phyloP scores from a whole-genome alignment of 2,888 invertebrate species.

The Podotricha telesiphe region DNA sequence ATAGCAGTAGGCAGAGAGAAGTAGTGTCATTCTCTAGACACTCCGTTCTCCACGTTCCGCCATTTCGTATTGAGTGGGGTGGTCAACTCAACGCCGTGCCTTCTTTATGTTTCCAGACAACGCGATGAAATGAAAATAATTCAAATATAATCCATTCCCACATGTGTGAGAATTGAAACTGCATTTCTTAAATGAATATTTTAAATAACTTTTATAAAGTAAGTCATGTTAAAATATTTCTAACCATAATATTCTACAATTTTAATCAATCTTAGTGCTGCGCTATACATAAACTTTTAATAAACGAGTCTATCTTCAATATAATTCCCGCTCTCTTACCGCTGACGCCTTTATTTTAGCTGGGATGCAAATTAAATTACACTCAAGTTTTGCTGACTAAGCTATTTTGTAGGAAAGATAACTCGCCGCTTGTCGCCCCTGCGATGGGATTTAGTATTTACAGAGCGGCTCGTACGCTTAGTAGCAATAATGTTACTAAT shows the following conservation, averaged over 20 bases:
- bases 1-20: too few relatives aligned
- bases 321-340: constrained; percentile 52
- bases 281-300: constrained; percentile 27
- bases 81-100: too few relatives aligned
- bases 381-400: constrained; percentile 72
- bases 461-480: constrained; percentile 32
- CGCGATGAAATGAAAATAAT: too few relatives aligned
- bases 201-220: background rate
- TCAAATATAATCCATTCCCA: too few relatives aligned
- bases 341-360: constrained; percentile 67
- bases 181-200: background rate
- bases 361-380: constrained; percentile 76
- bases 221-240: constrained; percentile 1
- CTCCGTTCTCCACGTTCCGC: too few relatives aligned
- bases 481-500: constrained; percentile 16
- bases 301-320: constrained; percentile 52
- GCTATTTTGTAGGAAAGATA: constrained; percentile 63
- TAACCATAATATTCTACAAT: background rate
- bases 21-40: too few relatives aligned
- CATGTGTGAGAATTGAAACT: too few relatives aligned
- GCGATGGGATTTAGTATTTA: constrained; percentile 43
- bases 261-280: constrained; percentile 27
- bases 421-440: constrained; percentile 53
- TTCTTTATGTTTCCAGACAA: too few relatives aligned
- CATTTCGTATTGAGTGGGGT: too few relatives aligned